Evolutionary conservation across 2,797 vertebrate genomes (phyloP).

Genomic region (Mustela erminea): DNA sequence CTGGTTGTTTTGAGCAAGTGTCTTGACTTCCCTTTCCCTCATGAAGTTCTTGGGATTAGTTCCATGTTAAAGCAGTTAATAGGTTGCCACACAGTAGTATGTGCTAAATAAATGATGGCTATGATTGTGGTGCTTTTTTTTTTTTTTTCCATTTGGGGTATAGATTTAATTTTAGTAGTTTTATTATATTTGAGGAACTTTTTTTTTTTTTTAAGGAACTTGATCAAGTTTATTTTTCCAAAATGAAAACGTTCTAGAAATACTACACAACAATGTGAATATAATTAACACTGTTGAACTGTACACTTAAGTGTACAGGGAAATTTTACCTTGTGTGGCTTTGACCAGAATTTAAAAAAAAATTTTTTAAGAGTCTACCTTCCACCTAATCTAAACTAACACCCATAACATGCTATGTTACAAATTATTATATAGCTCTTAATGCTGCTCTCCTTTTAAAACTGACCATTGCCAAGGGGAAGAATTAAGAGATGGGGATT

Average conservation of each 20-base stretch:
- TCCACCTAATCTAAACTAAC: background rate
- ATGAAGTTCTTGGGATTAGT: background rate
- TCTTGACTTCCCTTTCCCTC: background rate
- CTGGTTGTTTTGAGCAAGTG: background rate
- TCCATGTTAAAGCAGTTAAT: background rate
- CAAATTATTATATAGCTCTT: background rate
- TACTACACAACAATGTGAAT: background rate
- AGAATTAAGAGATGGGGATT: background rate
- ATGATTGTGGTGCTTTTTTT: background rate
- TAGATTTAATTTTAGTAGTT: constrained; percentile 20
- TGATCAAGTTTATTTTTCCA: background rate
- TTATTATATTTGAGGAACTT: background rate
- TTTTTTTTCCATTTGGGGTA: background rate
- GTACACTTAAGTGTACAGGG: background rate
- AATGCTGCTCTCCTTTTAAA: background rate
- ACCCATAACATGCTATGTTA: background rate
- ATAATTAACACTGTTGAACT: background rate
- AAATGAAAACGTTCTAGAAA: background rate
- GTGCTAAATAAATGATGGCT: background rate
- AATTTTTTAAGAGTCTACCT: background rate
- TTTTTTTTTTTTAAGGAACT: constrained; percentile 20
- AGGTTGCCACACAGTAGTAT: background rate
- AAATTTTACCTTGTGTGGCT: background rate
- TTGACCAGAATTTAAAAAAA: background rate
- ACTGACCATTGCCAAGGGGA: background rate